Percentiles rank a stretch among this genome's conserved stretches.
phyloP scores from a whole-genome alignment of 2,797 vertebrate species.

The Tapirus indicus region DNA sequence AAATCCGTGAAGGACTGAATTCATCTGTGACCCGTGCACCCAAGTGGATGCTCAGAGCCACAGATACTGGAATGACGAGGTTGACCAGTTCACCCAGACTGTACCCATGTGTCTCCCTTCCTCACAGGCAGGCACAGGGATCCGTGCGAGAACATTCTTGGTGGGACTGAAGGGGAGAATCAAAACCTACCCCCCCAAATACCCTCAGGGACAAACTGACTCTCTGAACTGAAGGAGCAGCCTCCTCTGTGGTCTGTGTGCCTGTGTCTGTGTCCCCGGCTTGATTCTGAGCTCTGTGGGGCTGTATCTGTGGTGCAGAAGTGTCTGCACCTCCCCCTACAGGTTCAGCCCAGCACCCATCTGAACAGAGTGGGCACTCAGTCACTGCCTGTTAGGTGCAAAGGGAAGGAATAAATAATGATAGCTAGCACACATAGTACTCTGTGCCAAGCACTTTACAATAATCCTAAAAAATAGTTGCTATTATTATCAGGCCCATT shows the following conservation, averaged over 20 bases:
- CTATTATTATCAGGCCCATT: background rate
- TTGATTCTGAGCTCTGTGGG: background rate
- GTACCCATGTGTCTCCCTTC: background rate
- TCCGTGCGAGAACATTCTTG: background rate
- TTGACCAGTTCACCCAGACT: background rate
- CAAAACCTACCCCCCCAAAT: background rate
- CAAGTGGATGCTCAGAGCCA: too few species aligned
- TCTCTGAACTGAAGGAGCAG: background rate
- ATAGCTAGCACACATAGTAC: rapidly evolving
- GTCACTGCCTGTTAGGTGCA: background rate
- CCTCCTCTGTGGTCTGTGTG: background rate
- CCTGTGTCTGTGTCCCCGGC: background rate
- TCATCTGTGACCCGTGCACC: rapidly evolving
- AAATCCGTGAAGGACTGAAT: background rate
- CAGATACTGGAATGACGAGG: background rate
- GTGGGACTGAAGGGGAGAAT: background rate
- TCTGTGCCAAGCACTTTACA: background rate
- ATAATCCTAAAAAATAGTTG: background rate
- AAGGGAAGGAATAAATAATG: background rate
- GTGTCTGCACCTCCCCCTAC: background rate
- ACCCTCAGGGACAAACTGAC: background rate
- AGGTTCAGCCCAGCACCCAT: background rate
- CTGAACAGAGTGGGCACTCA: background rate
- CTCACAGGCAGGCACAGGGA: too few species aligned
- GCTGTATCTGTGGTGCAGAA: background rate